Evolutionary conservation across 2,797 vertebrate genomes (phyloP), one percentile per base, ranked within the genome.

Genomic region (Hoplostethus mediterraneus): DNA sequence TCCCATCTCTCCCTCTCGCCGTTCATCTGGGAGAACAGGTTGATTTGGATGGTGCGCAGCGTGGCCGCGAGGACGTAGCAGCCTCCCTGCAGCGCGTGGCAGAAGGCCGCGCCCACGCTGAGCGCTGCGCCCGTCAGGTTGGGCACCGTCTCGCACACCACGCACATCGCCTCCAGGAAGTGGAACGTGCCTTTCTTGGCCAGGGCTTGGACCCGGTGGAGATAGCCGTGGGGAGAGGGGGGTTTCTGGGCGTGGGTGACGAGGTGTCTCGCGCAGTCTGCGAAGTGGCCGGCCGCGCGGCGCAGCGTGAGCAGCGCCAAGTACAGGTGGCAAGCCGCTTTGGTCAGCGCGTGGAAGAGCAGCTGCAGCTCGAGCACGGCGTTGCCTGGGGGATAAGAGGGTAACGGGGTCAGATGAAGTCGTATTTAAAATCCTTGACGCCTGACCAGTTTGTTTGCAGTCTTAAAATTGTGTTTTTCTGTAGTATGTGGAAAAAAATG

Each of bases 311-410:
- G 86, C 57, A 93, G 61, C 16, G 88, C 93, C 86, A 94, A 88
- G 84, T 94, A 94, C 77, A 94, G 80, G 90, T 94, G 92, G 61
- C 92, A 94, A 68, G 84, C 80, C 0, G 89, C 90, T 86, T 92
- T 91, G 64, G 92, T 90, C 48, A 93, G 75, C 7, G 91, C 81
- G 14, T 94, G 93, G 79, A 94, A 92, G 83, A 93, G 86, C 85
- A 93, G 85, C 62, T 90, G 87, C 76, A 92, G 87, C 89, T 94
- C 89, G 25, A 92, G 87, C 74, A 94, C 87, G 25, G 88, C 86
- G 83, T 94, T 89, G 60, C 90, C 94, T 94, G 85, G 72, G 72
- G 67, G 86, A 92, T 84, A 73, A 90, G 83, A 88, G 78, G 77
- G 79, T 73, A 70, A 79, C 71, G 40, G 71, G 82, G 82, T 92